Evolutionary conservation across 2,888 invertebrate species (phyloP).

Genomic region (Drosophila percnosoma): DNA sequence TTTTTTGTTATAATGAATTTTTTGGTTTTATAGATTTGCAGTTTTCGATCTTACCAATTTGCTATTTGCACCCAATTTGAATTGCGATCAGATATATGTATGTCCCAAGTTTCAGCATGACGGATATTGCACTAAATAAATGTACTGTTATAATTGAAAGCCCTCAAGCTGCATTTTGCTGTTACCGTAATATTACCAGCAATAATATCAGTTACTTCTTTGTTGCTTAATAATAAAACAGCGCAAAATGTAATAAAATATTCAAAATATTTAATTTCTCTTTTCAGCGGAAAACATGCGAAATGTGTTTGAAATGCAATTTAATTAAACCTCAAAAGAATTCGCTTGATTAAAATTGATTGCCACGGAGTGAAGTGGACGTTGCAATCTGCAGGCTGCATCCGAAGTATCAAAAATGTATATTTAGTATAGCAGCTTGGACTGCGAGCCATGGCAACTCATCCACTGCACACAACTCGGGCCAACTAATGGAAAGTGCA

Average conservation of each 20-base stretch:
- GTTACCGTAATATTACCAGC: neutral
- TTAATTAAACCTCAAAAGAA: slow-evolving; percentile 72
- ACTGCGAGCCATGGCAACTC: slow-evolving; percentile 21
- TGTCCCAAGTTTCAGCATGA: neutral
- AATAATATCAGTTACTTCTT: slow-evolving; percentile 24
- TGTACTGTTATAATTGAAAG: neutral
- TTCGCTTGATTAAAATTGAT: slow-evolving; percentile 62
- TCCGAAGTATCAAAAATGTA: slow-evolving; percentile 1
- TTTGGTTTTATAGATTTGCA: neutral
- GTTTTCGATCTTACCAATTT: neutral
- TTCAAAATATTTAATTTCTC: slow-evolving; percentile 40
- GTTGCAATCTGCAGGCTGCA: slow-evolving; percentile 12
- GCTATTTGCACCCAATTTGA: neutral
- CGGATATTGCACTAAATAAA: neutral
- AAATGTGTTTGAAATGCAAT: slow-evolving; percentile 37
- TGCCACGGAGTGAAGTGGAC: slow-evolving; percentile 20
- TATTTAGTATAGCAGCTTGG: slow-evolving; percentile 13
- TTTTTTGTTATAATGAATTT: no score
- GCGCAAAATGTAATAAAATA: slow-evolving; percentile 39
- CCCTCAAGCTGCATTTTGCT: slow-evolving; percentile 2
- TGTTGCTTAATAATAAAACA: slow-evolving; percentile 25
- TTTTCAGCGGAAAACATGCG: slow-evolving; percentile 33
- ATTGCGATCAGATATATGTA: neutral
- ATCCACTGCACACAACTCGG: slow-evolving; percentile 51
- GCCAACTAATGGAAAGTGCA: slow-evolving; percentile 43